Evolutionary conservation across 2,113 vertebrate species (phyloP).

Genomic region (Heloderma charlesbogerti): DNA sequence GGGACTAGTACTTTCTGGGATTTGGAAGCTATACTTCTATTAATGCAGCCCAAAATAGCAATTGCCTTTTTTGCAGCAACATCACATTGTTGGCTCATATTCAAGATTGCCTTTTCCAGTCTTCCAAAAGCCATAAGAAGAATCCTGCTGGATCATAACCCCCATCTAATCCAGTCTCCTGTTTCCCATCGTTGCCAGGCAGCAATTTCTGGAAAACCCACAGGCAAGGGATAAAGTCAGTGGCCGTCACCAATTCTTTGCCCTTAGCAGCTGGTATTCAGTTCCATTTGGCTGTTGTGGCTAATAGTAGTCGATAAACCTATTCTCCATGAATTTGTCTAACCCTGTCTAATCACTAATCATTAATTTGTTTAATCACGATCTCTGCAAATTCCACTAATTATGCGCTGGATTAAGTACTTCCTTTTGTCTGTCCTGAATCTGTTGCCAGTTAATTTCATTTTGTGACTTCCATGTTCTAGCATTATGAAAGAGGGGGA

Average conservation of each 20-base stretch:
- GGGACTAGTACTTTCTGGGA: no score
- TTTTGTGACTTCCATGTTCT: neutral
- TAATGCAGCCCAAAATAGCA: no score
- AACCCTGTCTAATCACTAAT: neutral
- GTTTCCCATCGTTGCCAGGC: neutral
- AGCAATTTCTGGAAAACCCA: neutral
- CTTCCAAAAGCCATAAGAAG: no score
- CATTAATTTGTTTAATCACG: no score
- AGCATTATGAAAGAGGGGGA: neutral
- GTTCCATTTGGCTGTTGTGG: neutral
- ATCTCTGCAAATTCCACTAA: neutral
- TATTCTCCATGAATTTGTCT: neutral
- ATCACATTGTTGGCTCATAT: no score
- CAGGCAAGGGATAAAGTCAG: neutral
- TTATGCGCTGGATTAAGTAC: neutral
- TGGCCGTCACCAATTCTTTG: neutral
- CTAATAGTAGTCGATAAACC: neutral
- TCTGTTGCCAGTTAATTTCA: neutral
- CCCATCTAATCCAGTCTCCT: neutral
- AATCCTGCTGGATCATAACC: neutral
- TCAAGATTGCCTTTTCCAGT: no score
- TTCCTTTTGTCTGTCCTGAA: neutral
- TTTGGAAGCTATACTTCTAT: no score
- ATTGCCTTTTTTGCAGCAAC: no score
- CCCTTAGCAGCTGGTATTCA: neutral